Conservation (phyloP, 64 coral and sea anemone genomes). For the Montipora capricornis region DNA sequence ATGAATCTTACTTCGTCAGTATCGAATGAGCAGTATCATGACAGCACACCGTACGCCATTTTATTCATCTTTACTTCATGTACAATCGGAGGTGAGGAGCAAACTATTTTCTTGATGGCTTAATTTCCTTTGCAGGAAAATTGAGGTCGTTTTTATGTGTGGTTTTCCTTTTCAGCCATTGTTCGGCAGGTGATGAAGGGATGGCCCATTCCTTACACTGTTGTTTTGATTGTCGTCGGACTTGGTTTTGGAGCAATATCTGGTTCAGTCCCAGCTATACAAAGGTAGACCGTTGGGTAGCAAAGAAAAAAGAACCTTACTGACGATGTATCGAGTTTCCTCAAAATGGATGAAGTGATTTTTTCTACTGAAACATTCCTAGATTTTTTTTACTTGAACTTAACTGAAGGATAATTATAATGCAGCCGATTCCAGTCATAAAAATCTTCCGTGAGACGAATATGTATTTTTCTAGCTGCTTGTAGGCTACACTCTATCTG, state of each 20-base stretch:
- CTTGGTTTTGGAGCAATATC: conserved; percentile 91
- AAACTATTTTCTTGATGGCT: neutral
- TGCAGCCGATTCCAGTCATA: no score
- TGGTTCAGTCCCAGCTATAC: conserved; percentile 68
- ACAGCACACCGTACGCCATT: conserved; percentile 78
- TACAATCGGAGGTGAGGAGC: conserved; percentile 93
- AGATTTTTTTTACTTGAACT: no score
- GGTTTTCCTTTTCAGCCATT: conserved; percentile 70
- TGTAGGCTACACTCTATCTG: no score
- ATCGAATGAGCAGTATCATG: conserved; percentile 47
- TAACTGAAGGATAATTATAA: no score
- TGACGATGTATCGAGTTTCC: no score
- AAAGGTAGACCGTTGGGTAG: conserved; percentile 68
- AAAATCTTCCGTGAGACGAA: no score
- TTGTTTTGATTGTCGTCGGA: conserved; percentile 90
- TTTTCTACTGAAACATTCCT: no score
- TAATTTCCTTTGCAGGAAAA: neutral
- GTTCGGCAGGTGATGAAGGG: conserved; percentile 96
- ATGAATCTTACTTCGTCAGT: neutral
- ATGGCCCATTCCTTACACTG: conserved; percentile 99
- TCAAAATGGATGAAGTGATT: no score
- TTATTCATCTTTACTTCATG: conserved; percentile 93
- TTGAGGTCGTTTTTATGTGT: neutral
- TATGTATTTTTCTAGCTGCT: no score
- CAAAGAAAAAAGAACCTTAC: neutral